Base-by-base conservation (phyloP, 2,113 vertebrate genomes). In the Sinocyclocheilus grahami region DNA sequence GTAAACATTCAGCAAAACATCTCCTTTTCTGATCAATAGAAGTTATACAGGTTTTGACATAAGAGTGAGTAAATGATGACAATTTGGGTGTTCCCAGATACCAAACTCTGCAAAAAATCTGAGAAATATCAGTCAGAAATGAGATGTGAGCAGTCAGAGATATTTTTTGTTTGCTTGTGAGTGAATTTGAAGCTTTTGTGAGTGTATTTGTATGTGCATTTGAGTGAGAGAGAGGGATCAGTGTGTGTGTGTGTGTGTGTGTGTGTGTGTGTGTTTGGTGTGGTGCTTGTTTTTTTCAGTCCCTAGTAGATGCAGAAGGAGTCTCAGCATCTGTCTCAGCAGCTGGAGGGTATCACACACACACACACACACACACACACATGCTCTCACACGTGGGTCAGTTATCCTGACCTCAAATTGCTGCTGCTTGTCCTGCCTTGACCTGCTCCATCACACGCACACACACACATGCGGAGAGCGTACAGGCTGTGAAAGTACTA, bases 281-380 rank as follows among this genome's bases (percentile, higher is more conserved):
- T 93, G 91, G 89, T 93, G 90, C 91, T 90, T 90, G 89, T 92
- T 48, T 13, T 39, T 11, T 58, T 85, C 18, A 69, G 10, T 63
- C 20, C 16, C 46, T 53, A 24, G 51, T 51, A 75, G 13, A 76
- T 82, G 42, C 55, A 75, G 11, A 81, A 86, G 1, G 48, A 82
- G 62, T 83, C 87, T 72, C 37, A 77, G 48, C 87, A 88, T 88
- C 87, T 88, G 87, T 88, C 78, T 85, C 71, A 83, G 65, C 76
- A 27, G 79, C 84, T 60, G 76, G 20, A 86, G 84, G 80, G 24
- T 46, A 9, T 65, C 74, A 74, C 53, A 62, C 78, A 75, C 18
- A 63, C 42, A 37, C 76, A 75, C 78, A 75, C 18, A 63, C 42
- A 37, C 76, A 75, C 33, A 69, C 22, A 24, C 63, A 84, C 74